These are phyloP conservation scores for Microhierax caerulescens DNA, from an alignment of 2,797 vertebrate species.

Conservation along the genomic window DNA sequence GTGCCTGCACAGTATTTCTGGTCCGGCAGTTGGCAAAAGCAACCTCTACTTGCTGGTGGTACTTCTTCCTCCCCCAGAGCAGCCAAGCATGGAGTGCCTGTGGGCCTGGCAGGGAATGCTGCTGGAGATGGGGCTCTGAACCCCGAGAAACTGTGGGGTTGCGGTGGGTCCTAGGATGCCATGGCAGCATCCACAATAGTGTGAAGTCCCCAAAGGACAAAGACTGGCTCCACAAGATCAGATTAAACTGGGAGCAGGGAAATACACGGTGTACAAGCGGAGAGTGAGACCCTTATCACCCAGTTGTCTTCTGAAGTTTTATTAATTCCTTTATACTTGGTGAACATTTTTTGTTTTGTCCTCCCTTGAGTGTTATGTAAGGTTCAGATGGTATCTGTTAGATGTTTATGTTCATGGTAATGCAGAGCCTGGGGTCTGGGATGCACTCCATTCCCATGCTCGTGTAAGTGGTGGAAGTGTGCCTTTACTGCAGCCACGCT, in stretches of 20 bases:
- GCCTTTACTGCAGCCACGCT: fast-evolving
- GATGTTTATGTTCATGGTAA: not conserved
- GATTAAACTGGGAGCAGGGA: not conserved
- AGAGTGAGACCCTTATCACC: not conserved
- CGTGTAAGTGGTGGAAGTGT: not conserved
- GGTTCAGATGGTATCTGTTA: not conserved
- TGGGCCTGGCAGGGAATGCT: not conserved
- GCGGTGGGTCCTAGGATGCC: not conserved
- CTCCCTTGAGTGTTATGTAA: fast-evolving
- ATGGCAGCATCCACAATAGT: not conserved
- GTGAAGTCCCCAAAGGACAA: not conserved
- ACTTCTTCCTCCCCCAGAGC: not conserved
- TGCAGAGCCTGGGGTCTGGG: not conserved
- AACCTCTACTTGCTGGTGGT: not conserved
- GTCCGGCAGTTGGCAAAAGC: not conserved
- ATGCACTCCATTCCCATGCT: not conserved
- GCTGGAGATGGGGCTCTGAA: not conserved
- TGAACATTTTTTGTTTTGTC: fast-evolving
- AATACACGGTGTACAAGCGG: not conserved
- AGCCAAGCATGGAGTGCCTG: fast-evolving
- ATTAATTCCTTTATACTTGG: not conserved
- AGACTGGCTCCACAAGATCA: not conserved
- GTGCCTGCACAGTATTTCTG: not conserved
- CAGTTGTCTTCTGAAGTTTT: not conserved
- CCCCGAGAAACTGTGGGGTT: not conserved